Conservation (phyloP, 2,113 vertebrate genomes). For the Cololabis saira region DNA sequence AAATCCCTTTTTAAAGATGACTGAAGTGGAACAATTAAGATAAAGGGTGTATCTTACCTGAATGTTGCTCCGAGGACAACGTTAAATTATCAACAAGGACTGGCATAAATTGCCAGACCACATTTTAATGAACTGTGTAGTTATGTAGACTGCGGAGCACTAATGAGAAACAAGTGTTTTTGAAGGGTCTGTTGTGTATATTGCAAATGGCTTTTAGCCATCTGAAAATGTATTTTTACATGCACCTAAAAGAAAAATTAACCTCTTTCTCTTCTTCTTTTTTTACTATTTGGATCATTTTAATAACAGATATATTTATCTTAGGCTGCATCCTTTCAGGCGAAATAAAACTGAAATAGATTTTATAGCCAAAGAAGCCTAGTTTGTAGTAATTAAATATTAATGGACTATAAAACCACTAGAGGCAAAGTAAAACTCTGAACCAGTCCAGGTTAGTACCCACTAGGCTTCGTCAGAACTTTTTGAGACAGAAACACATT, state of each 20-base stretch:
- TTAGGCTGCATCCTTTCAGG: not conserved
- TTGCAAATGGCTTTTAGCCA: too few relatives aligned
- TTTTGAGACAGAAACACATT: too few relatives aligned
- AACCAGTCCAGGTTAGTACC: too few relatives aligned
- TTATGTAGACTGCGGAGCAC: not conserved
- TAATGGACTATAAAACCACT: slow-evolving; percentile 32
- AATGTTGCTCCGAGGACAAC: not conserved
- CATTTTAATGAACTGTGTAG: not conserved
- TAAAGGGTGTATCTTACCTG: slow-evolving; percentile 3
- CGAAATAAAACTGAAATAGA: not conserved
- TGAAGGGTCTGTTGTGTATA: too few relatives aligned
- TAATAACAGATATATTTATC: too few relatives aligned
- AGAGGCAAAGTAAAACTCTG: slow-evolving; percentile 34
- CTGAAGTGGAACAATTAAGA: not conserved
- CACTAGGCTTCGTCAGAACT: too few relatives aligned
- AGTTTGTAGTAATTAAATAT: slow-evolving; percentile 3
- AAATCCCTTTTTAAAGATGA: not conserved
- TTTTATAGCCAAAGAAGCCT: not conserved
- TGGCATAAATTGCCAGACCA: not conserved
- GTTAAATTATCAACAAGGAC: not conserved
- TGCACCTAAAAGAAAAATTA: too few relatives aligned
- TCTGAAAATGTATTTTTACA: too few relatives aligned
- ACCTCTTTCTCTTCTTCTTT: too few relatives aligned
- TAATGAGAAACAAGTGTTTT: not conserved
- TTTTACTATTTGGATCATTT: too few relatives aligned